Percentiles rank a stretch among this genome's conserved stretches.
Conservation (phyloP, 64 coral and sea anemone species). For the Porites australiensis region DNA sequence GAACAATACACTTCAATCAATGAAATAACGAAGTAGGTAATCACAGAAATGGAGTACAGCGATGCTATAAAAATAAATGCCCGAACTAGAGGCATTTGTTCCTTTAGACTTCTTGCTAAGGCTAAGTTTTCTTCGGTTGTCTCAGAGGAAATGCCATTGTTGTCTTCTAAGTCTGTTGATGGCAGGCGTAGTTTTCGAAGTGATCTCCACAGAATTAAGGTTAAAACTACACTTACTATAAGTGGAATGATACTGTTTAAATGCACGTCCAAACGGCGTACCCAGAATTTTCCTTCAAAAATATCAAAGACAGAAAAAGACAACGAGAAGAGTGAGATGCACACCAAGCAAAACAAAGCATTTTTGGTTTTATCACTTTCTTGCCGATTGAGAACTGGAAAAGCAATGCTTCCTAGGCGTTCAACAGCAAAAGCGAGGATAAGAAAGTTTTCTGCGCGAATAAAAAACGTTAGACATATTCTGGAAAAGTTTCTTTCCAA, state of each 20-base stretch:
- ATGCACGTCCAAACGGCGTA: conserved; percentile 2
- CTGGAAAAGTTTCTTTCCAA: not conserved
- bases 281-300: not conserved
- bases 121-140: not conserved
- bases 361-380: conserved; percentile 23
- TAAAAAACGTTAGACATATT: conserved; percentile 6
- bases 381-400: not conserved
- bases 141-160: not conserved
- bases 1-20: conserved; percentile 22
- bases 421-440: conserved; percentile 32
- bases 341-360: not conserved
- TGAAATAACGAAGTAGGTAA: not conserved
- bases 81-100: not conserved
- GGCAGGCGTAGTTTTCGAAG: not conserved
- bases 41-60: not conserved
- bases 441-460: conserved; percentile 1
- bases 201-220: not conserved
- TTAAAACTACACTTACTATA: not conserved
- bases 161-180: not conserved
- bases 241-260: not conserved
- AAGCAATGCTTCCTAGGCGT: not conserved
- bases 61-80: not conserved
- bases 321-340: conserved; percentile 2
- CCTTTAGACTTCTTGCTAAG: not conserved
- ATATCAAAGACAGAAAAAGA: conserved; percentile 27